phyloP scores from a whole-genome alignment of 2,113 vertebrate genomes.

The Pollimyrus isidori region DNA sequence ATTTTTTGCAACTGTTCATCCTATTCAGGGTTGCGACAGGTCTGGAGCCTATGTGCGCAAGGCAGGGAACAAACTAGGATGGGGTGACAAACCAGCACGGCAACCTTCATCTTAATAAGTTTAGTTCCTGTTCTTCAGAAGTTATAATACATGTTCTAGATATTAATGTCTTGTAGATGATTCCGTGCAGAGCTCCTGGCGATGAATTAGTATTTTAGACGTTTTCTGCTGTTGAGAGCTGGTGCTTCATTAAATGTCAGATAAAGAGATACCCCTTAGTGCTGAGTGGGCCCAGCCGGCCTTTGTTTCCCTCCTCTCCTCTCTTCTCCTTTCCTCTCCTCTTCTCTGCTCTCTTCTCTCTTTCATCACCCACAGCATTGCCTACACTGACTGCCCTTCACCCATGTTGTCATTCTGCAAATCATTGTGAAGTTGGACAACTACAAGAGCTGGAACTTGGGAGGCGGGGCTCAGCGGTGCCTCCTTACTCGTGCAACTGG shows the following conservation, averaged over 20 bases:
- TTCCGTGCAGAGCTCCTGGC: not conserved
- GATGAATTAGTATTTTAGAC: too few relatives aligned
- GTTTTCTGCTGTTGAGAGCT: not conserved
- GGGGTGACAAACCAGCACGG: too few relatives aligned
- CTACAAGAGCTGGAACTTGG: slow-evolving; percentile 66
- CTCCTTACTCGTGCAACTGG: slow-evolving; percentile 75
- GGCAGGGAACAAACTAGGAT: too few relatives aligned
- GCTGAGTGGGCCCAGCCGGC: not conserved
- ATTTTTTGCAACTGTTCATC: too few relatives aligned
- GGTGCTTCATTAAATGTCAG: not conserved
- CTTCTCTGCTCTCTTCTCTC: not conserved
- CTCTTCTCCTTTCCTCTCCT: not conserved
- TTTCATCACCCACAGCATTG: not conserved
- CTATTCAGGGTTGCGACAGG: too few relatives aligned
- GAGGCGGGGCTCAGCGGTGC: slow-evolving; percentile 66
- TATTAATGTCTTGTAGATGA: not conserved
- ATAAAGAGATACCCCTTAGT: not conserved
- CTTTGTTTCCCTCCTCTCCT: too few relatives aligned
- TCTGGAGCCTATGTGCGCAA: too few relatives aligned
- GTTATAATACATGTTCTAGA: not conserved
- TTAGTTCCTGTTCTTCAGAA: not conserved
- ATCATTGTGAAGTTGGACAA: slow-evolving; percentile 74
- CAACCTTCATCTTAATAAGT: too few relatives aligned
- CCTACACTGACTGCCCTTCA: not conserved
- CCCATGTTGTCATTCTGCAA: not conserved